Base-by-base conservation (phyloP, 35 echinoderm and acorn worm species). In the Heliocidaris erythrogramma region DNA sequence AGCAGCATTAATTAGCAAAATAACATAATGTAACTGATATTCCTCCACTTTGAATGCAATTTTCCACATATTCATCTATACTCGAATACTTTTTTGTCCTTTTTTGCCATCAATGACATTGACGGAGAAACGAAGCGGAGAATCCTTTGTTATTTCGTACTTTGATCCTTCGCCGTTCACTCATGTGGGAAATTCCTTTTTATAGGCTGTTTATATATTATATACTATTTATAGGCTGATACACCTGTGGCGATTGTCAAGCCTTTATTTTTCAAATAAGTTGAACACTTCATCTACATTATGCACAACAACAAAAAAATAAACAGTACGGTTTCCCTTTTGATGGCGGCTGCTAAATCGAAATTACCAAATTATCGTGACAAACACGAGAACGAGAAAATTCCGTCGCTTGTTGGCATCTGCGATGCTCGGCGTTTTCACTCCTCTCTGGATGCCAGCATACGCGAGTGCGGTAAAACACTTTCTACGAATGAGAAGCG, bases 401-500 rank as follows among this genome's bases (percentile, higher is more conserved):
- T 78, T 78, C 87, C 30, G 87, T 89, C 30, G 87, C 87, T 32
- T 89, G 87, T 47, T 32, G 7, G 87, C 30, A 86, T 30, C 85
- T 29, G 85, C 8, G 85, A 86, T 7, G 32, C 87, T 32, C 18
- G 31, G 31, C 32, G 18, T n/a, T 21, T 24, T 78, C 18, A 78
- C 21, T 18, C 65, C 18, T 48, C 87, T 11, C 30, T 35, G 31
- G 31, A n/a, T 89, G 31, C 30, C 87, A 89, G 14, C 87, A 48
- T 89, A 89, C 31, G 2, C 16, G 47, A 89, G 13, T 35, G 29
- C 29, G 30, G 87, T 35, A 32, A 89, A 89, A 5, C 30, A 89
- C 87, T 89, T 89, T 89, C 87, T 89, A 48, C 87, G 87, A 89
- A 89, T 89, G 87, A 89, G 87, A 89, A 89, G 47, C 31, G 47